Base-by-base conservation (phyloP, 2,797 vertebrate species). In the Channallabes apus region DNA sequence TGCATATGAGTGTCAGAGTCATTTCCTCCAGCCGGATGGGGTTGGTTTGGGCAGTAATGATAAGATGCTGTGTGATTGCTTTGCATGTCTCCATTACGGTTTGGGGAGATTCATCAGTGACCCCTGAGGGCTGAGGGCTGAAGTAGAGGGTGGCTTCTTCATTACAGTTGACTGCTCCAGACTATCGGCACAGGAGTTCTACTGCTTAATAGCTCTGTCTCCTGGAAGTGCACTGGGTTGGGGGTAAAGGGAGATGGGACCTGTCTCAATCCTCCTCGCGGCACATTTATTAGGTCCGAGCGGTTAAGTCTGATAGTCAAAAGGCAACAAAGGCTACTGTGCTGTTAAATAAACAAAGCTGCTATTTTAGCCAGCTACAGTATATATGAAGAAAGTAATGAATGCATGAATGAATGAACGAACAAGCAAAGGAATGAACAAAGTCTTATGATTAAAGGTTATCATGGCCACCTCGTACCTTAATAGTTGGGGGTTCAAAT, bases 31-130 rank as follows among this genome's bases (percentile, higher is more conserved):
- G 79, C 69, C 4, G 3, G 24, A 56, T 65, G 27, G 78, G 32
- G 76, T 69, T 62, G 8, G 27, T 73, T 80, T 73, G 58, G 20
- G 38, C 22, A 85, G 62, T 81, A 65, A 80, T 64, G 20, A 59
- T 72, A 22, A 35, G 85, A 38, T 7, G 54, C 65, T 6, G 41
- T 32, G 15, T 72, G 77, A 82, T 75, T 80, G 65, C 54, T 76
- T 65, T 80, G 61, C 35, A 3, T 56, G 35, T 79, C 35, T 84
- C 78, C 56, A 87, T 88, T 68, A 35, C 20, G 20, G 69, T 84
- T 85, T 18, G 18, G 61, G 82, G 79, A 51, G 41, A 59, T 67
- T 82, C 64, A 84, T 80, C 82, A 58, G 29, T 87, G 62, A 82
- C 75, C 38, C 15, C 27, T 67, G n/a, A 54, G 83, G 64, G 61